Evolutionary conservation across 2,888 invertebrate genomes (phyloP).

Genomic region (Caradrina kadenii): DNA sequence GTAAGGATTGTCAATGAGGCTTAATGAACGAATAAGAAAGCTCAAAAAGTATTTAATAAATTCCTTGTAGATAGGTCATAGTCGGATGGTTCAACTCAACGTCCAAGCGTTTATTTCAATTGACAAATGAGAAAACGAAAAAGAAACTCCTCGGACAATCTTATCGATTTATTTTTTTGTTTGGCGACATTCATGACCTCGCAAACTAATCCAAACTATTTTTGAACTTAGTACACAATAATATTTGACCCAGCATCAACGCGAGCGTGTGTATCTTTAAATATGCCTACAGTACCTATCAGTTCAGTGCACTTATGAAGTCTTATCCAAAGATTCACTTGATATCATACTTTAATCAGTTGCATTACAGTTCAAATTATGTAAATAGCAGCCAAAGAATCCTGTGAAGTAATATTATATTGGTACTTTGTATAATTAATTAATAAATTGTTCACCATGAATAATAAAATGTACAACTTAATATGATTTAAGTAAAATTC

Average conservation of each 20-base stretch:
- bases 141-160: too few relatives aligned
- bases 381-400: not conserved
- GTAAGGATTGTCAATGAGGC: too few relatives aligned
- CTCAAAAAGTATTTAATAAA: too few relatives aligned
- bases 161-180: too few relatives aligned
- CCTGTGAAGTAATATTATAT: slow-evolving; percentile 45
- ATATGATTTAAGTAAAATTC: slow-evolving; percentile 51
- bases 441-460: slow-evolving; percentile 58
- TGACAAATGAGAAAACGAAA: too few relatives aligned
- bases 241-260: slow-evolving; percentile 69
- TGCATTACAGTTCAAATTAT: slow-evolving; percentile 28
- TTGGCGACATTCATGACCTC: too few relatives aligned
- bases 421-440: slow-evolving; percentile 62
- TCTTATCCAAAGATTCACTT: slow-evolving; percentile 24
- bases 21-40: too few relatives aligned
- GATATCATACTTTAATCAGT: slow-evolving; percentile 35
- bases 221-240: slow-evolving; percentile 63
- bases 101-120: too few relatives aligned
- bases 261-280: slow-evolving; percentile 60
- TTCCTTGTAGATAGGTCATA: too few relatives aligned
- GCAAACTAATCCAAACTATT: slow-evolving; percentile 4
- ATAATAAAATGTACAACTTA: slow-evolving; percentile 57
- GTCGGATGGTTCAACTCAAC: too few relatives aligned
- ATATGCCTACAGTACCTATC: slow-evolving; percentile 57
- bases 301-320: slow-evolving; percentile 57